Evolutionary conservation across 2,113 vertebrate species (phyloP), one percentile per base, ranked within the genome.

Genomic region (Phylloscopus trochiloides): DNA sequence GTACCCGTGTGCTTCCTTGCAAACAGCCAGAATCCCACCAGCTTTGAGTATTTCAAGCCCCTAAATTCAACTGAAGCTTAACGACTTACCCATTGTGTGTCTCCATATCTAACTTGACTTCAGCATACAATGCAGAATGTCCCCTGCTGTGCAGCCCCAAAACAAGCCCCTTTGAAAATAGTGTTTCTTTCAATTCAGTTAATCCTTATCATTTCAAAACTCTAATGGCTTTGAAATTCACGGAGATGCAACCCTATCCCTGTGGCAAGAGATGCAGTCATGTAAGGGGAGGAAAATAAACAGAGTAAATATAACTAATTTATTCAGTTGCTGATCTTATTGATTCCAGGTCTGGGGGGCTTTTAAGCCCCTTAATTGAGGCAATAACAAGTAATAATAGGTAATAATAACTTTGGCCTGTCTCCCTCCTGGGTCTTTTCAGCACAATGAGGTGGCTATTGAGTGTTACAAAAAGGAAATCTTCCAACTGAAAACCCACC

Each of bases 381-480:
- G 65, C 42, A 88, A 92, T 89, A 84, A 57, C 76, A 70, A 78
- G 84, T 62, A 90, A 88, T 90, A 47, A 87, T 93, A 55, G 55
- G 71, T 28, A 96, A 95, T 95, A 90, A 95, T 84, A 90, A 57
- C 67, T 88, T 93, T 14, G 72, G 68, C 45, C 65, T 61, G 17
- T 88, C 68, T 90, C 24, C 65, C 79, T 90, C 75, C 75, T 86
- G 82, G 36, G 88, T 83, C 78, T 90, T 78, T 67, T 57, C 65
- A 84, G n/a, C 17, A 84, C 36, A 51, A 61, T 52, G 61, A 81
- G 59, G 31, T 81, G 48, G 25, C 11, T 71, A 48, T 42, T 65
- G 68, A 48, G 14, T 29, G 28, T 55, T 28, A 28, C 6, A 51
- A 66, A 58, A 90, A 55, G 63, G 32, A 74, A 92, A 16, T 4